These are phyloP conservation scores for Temnothorax unifasciatus DNA, from an alignment of 2,888 invertebrate genomes.

Conservation along the genomic window DNA sequence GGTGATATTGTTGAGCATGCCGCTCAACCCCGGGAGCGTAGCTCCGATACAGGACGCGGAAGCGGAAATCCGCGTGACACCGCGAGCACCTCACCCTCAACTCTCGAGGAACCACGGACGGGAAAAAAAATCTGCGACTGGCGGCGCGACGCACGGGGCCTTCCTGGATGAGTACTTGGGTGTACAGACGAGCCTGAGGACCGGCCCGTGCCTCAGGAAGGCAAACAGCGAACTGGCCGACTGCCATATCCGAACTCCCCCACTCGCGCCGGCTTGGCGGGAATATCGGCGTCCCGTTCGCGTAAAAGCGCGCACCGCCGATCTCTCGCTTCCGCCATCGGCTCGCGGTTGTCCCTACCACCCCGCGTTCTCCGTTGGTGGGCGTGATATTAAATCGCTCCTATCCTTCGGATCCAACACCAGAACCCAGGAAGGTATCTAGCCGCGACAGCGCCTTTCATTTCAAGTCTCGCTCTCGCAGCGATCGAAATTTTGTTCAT, in stretches of 20 bases:
- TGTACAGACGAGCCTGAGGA: conserved; percentile 67
- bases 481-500: background rate
- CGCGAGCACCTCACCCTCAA: conserved; percentile 65
- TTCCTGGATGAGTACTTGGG: conserved; percentile 55
- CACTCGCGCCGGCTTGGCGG: conserved; percentile 72
- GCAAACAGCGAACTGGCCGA: conserved; percentile 85
- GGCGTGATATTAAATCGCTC: conserved; percentile 86
- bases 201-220: conserved; percentile 84
- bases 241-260: conserved; percentile 85
- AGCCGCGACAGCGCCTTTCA: conserved; percentile 19
- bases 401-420: conserved; percentile 76
- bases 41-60: conserved; percentile 77
- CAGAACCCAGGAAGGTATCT: conserved; percentile 71
- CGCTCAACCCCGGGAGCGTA: conserved; percentile 83
- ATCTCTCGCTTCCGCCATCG: conserved; percentile 50
- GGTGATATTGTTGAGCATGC: conserved; percentile 86
- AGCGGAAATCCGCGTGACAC: conserved; percentile 71
- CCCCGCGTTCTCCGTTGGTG: conserved; percentile 73
- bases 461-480: background rate
- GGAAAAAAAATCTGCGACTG: conserved; percentile 33
- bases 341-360: conserved; percentile 60
- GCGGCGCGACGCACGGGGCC: conserved; percentile 34
- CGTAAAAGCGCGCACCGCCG: conserved; percentile 47
- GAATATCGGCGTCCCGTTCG: conserved; percentile 55
- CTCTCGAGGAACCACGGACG: conserved; percentile 36